Conservation (phyloP, 2,113 vertebrate genomes). For the Bagarius yarrelli region DNA sequence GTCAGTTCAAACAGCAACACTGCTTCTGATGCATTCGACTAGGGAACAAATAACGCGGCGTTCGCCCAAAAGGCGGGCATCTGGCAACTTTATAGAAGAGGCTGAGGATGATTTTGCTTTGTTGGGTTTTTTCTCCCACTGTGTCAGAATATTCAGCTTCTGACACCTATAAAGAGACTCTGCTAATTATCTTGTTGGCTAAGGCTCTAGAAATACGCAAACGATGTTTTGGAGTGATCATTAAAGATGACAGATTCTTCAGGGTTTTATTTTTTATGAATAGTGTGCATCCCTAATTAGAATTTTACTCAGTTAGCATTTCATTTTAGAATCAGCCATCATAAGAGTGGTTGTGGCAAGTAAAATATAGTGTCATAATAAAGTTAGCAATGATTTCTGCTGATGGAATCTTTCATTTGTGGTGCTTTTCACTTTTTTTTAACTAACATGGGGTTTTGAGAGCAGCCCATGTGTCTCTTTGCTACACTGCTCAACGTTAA, state of each 20-base stretch:
- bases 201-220: conserved; percentile 13
- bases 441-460: too few relatives aligned
- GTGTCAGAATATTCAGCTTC: conserved; percentile 22
- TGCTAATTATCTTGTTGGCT: conserved; percentile 36
- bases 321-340: not conserved
- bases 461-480: too few relatives aligned
- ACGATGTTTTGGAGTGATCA: conserved; percentile 10
- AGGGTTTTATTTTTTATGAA: not conserved
- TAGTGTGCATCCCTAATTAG: not conserved
- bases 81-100: conserved; percentile 34
- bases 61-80: conserved; percentile 34
- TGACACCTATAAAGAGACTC: conserved; percentile 23
- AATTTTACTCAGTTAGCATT: not conserved
- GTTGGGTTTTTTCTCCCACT: conserved; percentile 4
- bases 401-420: too few relatives aligned
- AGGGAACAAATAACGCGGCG: conserved; percentile 41
- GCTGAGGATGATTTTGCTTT: not conserved
- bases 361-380: not conserved
- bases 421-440: too few relatives aligned
- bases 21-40: conserved; percentile 42
- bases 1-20: conserved; percentile 47
- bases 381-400: not conserved
- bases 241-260: conserved; percentile 1
- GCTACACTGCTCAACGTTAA: not conserved
- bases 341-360: not conserved